Evolutionary conservation across 2,888 invertebrate genomes (phyloP), one percentile per base, ranked within the genome.

Genomic region (Zygaena filipendulae): DNA sequence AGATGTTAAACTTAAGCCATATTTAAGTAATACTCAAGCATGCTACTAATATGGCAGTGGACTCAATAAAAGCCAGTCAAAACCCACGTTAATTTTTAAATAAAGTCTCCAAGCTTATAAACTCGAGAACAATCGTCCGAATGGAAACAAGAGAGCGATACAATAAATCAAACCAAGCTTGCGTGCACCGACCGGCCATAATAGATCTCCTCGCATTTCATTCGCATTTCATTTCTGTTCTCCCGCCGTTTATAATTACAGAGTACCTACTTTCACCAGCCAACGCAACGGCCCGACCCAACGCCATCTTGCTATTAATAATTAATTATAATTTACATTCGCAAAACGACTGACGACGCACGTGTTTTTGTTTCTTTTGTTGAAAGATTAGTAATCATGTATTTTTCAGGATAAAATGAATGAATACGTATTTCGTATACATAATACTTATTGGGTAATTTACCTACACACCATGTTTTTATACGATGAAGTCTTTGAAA

Each of bases 291-390:
- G n/a, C n/a, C n/a, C n/a, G 53, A 60, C 52, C 47, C 55, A 58
- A 55, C 71, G 74, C 77, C 79, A 77, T 79, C 64, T 77, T 75
- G 71, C 70, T 68, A 71, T 74, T n/a, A n/a, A n/a, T n/a, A n/a
- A n/a, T n/a, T n/a, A n/a, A n/a, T n/a, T n/a, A n/a, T n/a, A n/a
- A n/a, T n/a, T 74, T 71, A 72, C 68, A 69, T 60, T 61, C 7
- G 67, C 75, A 74, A 77, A 72, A 77, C 75, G 75, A 77, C 74
- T 60, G 70, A 58, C 61, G 42, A 49, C 39, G 46, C 64, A 68
- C 67, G 64, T 69, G 71, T 61, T 68, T 55, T 60, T 66, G n/a
- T n/a, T 62, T 62, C 59, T 64, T 70, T 61, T 61, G 56, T 62
- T 62, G 16, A 16, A 7, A 6, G n/a, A n/a, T n/a, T n/a, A n/a